Evolutionary conservation across 2,888 invertebrate genomes (phyloP).

Genomic region (Drosophila mimica): DNA sequence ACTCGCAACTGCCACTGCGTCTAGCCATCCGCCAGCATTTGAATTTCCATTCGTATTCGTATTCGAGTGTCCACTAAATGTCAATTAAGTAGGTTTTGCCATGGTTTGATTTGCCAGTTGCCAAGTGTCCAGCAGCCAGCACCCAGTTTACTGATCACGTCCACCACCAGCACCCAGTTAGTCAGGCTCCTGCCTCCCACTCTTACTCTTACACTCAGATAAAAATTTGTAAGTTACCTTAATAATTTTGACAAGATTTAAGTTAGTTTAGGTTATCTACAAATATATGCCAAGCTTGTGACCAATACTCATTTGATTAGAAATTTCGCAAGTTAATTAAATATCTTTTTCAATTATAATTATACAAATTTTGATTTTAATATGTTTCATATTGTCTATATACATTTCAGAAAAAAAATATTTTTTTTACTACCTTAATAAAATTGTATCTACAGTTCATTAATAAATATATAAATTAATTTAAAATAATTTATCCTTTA

Average conservation of each 20-base stretch:
- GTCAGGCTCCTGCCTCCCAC: slow-evolving; percentile 9
- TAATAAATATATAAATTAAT: background rate
- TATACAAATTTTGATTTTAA: background rate
- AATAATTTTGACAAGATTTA: background rate
- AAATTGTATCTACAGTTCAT: background rate
- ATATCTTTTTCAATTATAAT: background rate
- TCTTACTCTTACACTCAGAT: slow-evolving; percentile 14
- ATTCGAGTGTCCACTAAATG: slow-evolving; percentile 83
- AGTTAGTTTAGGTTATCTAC: background rate
- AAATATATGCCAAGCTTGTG: background rate
- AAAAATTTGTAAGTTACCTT: background rate
- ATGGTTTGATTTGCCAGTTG: slow-evolving; percentile 72
- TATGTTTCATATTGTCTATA: background rate
- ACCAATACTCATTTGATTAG: background rate
- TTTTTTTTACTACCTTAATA: background rate
- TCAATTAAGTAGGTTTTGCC: slow-evolving; percentile 81
- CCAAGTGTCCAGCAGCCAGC: slow-evolving; percentile 51
- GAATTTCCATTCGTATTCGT: slow-evolving; percentile 45
- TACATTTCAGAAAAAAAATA: background rate
- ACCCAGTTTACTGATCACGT: slow-evolving; percentile 34
- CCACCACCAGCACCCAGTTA: slow-evolving; percentile 1
- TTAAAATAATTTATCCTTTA: background rate
- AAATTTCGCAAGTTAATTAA: background rate
- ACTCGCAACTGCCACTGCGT: slow-evolving; percentile 11
- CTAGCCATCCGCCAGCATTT: slow-evolving; percentile 51